A percentile compares a stretch with the other conserved stretches of the same genome.
Evolutionary conservation across 1,140 invertebrate species (phyloP).

Genomic region (Tetramorium parvispinum): DNA sequence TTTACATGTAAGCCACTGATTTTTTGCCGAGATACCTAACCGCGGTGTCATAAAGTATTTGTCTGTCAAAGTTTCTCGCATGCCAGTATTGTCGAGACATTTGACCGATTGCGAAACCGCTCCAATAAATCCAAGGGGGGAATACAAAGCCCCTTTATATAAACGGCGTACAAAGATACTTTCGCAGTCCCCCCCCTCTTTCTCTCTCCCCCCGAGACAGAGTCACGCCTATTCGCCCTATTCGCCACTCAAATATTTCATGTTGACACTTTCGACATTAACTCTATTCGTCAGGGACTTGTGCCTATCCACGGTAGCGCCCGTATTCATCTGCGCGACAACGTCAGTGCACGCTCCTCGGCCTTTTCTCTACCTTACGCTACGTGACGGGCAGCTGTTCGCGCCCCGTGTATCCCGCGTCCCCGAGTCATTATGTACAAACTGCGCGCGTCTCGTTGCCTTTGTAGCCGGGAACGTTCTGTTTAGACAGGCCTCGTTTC

Average conservation of each 20-base stretch:
- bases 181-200: background rate
- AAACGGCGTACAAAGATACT: constrained; percentile 48
- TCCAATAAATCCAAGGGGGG: constrained; percentile 55
- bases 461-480: constrained; percentile 59
- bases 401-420: constrained; percentile 34
- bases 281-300: constrained; percentile 72
- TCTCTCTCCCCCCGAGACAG: background rate
- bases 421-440: constrained; percentile 67
- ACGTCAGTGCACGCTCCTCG: constrained; percentile 49
- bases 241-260: constrained; percentile 74
- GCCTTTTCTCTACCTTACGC: constrained; percentile 52
- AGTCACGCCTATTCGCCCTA: constrained; percentile 63
- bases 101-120: constrained; percentile 7
- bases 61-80: background rate
- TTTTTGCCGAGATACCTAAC: background rate
- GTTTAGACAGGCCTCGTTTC: constrained; percentile 70
- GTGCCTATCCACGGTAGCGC: constrained; percentile 57
- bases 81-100: background rate
- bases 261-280: constrained; percentile 72
- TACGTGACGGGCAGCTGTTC: constrained; percentile 63
- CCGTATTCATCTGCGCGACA: constrained; percentile 60
- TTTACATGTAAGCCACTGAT: background rate
- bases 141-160: constrained; percentile 56
- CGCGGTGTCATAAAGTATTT: background rate
- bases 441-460: constrained; percentile 45